Evolutionary conservation across 2,888 invertebrate genomes (phyloP).

Genomic region (Acholoe squamosa): DNA sequence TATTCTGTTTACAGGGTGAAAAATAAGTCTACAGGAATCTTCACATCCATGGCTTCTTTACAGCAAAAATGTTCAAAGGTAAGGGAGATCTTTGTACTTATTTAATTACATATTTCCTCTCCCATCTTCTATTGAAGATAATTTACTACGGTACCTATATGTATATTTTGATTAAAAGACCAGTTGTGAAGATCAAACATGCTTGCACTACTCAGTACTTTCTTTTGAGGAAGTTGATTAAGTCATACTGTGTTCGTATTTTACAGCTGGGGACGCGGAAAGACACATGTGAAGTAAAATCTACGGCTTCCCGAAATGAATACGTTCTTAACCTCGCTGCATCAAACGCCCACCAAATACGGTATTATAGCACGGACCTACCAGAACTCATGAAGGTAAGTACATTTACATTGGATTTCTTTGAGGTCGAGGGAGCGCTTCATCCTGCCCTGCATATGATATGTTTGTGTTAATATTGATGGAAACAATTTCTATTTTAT

Average conservation of each 20-base stretch:
- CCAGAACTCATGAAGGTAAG: constrained; percentile 91
- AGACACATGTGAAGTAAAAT: constrained; percentile 95
- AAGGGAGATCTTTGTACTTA: too few relatives aligned
- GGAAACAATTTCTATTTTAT: too few relatives aligned
- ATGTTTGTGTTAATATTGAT: too few relatives aligned
- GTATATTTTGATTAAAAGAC: too few relatives aligned
- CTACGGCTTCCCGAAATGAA: constrained; percentile 96
- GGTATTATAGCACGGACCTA: constrained; percentile 95
- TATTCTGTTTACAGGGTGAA: constrained; percentile 88
- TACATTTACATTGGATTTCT: not conserved
- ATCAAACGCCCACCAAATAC: constrained; percentile 95
- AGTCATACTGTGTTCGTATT: not conserved
- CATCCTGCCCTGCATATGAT: too few relatives aligned
- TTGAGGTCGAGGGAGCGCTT: too few relatives aligned
- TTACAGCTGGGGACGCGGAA: constrained; percentile 91
- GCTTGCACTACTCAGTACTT: too few relatives aligned
- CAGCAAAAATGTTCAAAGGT: constrained; percentile 99
- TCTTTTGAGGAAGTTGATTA: not conserved
- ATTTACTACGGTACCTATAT: too few relatives aligned
- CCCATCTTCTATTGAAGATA: too few relatives aligned
- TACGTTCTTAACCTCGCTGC: constrained; percentile 95
- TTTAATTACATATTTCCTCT: too few relatives aligned
- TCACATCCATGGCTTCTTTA: constrained; percentile 96
- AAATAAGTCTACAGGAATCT: constrained; percentile 95
- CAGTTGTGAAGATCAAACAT: too few relatives aligned